Percentiles rank a stretch among this genome's conserved stretches.
phyloP scores from a whole-genome alignment of 2,888 invertebrate species.

The Drosophila flavopinicola region DNA sequence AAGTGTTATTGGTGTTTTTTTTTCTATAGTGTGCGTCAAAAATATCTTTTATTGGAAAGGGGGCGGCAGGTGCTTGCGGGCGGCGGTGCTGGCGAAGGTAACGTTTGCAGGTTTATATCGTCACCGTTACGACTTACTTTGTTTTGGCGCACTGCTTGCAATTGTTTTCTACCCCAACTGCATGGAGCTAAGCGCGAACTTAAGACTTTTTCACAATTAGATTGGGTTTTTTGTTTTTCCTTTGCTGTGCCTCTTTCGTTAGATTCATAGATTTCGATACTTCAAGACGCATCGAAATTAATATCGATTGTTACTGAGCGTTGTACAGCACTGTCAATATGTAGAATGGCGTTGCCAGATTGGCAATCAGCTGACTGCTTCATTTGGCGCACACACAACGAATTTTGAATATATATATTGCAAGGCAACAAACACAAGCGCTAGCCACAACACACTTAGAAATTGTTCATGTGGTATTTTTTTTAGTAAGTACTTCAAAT shows the following conservation, averaged over 20 bases:
- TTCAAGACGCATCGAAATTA: background rate
- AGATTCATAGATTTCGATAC: constrained; percentile 19
- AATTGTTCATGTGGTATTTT: constrained; percentile 2
- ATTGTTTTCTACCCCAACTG: constrained; percentile 15
- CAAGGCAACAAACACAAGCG: constrained; percentile 1
- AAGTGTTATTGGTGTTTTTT: constrained; percentile 48
- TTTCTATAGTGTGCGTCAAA: constrained; percentile 42
- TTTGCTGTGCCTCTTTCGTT: constrained; percentile 40
- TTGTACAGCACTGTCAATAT: constrained; percentile 27
- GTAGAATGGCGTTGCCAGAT: constrained; percentile 32
- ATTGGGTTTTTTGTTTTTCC: constrained; percentile 54
- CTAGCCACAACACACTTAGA: constrained; percentile 10
- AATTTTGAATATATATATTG: constrained; percentile 11
- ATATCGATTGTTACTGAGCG: constrained; percentile 24
- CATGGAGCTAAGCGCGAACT: constrained; percentile 47
- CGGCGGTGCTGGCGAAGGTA: constrained; percentile 47
- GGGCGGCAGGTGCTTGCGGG: constrained; percentile 31
- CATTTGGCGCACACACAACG: constrained; percentile 37
- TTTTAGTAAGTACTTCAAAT: constrained; percentile 13
- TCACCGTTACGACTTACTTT: constrained; percentile 19
- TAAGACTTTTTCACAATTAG: constrained; percentile 68
- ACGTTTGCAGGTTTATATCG: constrained; percentile 26
- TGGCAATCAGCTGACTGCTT: constrained; percentile 29
- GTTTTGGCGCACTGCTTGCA: constrained; percentile 13
- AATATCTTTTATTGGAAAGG: constrained; percentile 39